Percentiles rank a stretch among this genome's conserved stretches.
Conservation (phyloP, 2,113 vertebrate species). For the Misgurnus anguillicaudatus region DNA sequence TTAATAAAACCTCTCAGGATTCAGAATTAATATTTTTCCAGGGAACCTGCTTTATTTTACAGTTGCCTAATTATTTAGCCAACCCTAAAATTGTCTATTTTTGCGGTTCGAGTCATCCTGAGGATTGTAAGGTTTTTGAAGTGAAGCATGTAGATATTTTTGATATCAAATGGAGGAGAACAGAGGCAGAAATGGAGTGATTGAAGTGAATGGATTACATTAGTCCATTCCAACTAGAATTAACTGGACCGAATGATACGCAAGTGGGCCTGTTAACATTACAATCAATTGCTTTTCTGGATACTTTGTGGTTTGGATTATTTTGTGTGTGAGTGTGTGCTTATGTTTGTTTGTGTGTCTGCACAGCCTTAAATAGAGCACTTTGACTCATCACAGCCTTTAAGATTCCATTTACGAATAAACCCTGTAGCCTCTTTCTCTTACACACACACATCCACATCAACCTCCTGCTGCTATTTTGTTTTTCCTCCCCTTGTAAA, state of each 20-base stretch:
- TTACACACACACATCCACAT: conserved; percentile 36
- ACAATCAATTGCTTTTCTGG: conserved; percentile 6
- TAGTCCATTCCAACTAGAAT: conserved; percentile 30
- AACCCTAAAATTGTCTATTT: conserved; percentile 31
- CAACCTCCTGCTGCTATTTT: conserved; percentile 39
- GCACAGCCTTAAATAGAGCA: conserved; percentile 72
- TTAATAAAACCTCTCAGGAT: background rate
- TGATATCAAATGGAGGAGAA: conserved; percentile 22
- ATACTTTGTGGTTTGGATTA: conserved; percentile 24
- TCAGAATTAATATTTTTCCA: background rate
- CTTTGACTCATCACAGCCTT: conserved; percentile 70
- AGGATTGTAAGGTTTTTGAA: background rate
- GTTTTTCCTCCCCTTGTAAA: conserved; percentile 66
- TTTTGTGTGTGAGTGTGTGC: conserved; percentile 1
- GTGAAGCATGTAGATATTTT: conserved; percentile 33
- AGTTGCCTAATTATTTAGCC: conserved; percentile 35
- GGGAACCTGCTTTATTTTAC: conserved; percentile 22
- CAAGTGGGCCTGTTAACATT: conserved; percentile 19
- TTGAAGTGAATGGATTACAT: conserved; percentile 36
- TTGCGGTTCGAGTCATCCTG: background rate
- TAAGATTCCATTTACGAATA: conserved; percentile 64
- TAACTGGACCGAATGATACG: conserved; percentile 23
- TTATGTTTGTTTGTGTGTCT: conserved; percentile 63
- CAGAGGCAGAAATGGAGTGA: conserved; percentile 11
- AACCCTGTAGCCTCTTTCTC: conserved; percentile 60